Evolutionary conservation across 1,140 invertebrate species (phyloP).

Genomic region (Stegodyphus dumicola): DNA sequence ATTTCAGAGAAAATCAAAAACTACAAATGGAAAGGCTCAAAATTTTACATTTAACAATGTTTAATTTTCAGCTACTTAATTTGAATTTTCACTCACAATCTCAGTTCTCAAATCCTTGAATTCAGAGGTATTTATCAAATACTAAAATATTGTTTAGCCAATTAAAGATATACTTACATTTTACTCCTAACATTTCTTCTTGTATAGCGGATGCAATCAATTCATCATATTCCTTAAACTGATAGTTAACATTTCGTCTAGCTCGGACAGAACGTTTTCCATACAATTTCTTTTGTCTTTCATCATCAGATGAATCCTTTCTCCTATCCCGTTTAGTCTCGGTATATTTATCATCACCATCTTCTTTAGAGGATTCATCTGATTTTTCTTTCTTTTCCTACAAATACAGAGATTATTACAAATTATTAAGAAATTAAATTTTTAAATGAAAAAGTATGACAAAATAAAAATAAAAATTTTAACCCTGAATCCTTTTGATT

Average conservation of each 20-base stretch:
- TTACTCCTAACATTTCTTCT: constrained; percentile 79
- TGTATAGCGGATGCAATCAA: constrained; percentile 92
- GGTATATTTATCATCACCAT: constrained; percentile 56
- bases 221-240: constrained; percentile 92
- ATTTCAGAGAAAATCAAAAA: too few relatives aligned
- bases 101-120: too few relatives aligned
- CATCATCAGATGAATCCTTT: constrained; percentile 23
- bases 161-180: constrained; percentile 71
- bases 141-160: too few relatives aligned
- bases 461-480: too few relatives aligned
- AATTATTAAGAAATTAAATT: too few relatives aligned
- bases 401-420: not conserved
- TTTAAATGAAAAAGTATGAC: too few relatives aligned
- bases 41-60: too few relatives aligned
- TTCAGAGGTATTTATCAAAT: too few relatives aligned
- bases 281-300: constrained; percentile 33
- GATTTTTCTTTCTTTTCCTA: constrained; percentile 64
- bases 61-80: too few relatives aligned
- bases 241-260: constrained; percentile 76
- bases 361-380: constrained; percentile 64
- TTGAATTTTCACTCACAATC: too few relatives aligned
- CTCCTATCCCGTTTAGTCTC: constrained; percentile 36
- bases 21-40: too few relatives aligned
- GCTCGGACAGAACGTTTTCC: constrained; percentile 66
- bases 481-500: too few relatives aligned